Evolutionary conservation across 2,888 invertebrate species (phyloP).

Genomic region (Tridacna crocea): DNA sequence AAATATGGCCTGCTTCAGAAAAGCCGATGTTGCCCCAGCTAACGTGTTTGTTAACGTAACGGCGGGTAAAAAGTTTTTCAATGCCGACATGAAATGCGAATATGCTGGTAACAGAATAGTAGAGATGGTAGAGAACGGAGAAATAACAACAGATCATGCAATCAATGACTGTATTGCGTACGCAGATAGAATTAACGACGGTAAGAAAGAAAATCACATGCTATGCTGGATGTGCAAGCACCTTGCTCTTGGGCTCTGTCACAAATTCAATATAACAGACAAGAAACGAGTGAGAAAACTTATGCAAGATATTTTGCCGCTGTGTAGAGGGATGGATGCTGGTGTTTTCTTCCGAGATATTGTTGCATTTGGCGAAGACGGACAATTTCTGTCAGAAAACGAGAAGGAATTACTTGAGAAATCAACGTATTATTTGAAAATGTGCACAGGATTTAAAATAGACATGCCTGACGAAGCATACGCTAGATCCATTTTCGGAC

Average conservation of each 20-base stretch:
- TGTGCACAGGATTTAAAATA: constrained; percentile 47
- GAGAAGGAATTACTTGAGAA: constrained; percentile 47
- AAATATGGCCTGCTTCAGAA: constrained; percentile 18
- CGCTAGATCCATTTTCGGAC: constrained; percentile 48
- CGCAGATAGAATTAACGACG: constrained; percentile 33
- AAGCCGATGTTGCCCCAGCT: constrained; percentile 18
- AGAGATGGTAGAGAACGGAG: constrained; percentile 43
- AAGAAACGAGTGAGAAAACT: constrained; percentile 37
- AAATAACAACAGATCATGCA: constrained; percentile 46
- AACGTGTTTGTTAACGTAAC: constrained; percentile 34
- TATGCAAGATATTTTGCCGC: constrained; percentile 49
- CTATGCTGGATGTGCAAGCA: constrained; percentile 59
- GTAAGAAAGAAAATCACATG: constrained; percentile 43
- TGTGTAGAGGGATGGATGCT: constrained; percentile 57
- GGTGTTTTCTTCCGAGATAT: constrained; percentile 63
- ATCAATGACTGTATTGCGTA: constrained; percentile 51
- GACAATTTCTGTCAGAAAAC: constrained; percentile 29
- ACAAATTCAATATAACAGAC: constrained; percentile 44
- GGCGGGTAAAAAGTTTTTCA: constrained; percentile 43
- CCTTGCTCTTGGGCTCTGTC: constrained; percentile 60
- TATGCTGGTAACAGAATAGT: constrained; percentile 53
- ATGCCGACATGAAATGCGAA: constrained; percentile 56
- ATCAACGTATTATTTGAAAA: constrained; percentile 42
- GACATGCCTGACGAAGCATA: constrained; percentile 33
- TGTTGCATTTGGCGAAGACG: constrained; percentile 51